Conservation (phyloP, 2,113 vertebrate species). For the Poeciliopsis prolifica region DNA sequence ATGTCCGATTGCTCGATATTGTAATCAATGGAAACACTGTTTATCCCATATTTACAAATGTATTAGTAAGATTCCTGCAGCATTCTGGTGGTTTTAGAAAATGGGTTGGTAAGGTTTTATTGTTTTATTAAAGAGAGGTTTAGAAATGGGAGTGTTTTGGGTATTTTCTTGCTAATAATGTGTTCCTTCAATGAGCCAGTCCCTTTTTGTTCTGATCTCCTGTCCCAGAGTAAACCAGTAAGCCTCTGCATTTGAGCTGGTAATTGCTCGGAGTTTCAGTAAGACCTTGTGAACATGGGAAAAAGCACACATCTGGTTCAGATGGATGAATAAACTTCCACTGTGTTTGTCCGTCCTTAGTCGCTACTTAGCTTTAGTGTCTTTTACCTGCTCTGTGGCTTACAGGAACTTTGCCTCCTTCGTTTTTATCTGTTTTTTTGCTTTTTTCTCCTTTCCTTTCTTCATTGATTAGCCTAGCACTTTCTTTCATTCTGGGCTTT, state of each 20-base stretch:
- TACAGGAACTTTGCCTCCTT: neutral
- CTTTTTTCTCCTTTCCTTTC: neutral
- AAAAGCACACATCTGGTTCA: neutral
- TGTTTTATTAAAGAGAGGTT: no score
- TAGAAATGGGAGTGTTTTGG: no score
- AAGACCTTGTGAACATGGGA: no score
- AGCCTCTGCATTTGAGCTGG: neutral
- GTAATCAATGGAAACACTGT: no score
- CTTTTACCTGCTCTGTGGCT: neutral
- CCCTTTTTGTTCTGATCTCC: neutral
- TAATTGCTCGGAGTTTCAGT: neutral
- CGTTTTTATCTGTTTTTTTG: neutral
- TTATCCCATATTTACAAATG: no score
- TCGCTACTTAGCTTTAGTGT: neutral
- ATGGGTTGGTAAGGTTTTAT: no score
- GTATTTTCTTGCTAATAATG: no score
- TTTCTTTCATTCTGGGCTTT: constrained; percentile 44
- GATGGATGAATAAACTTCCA: neutral
- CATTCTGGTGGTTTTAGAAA: no score
- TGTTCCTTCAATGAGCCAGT: neutral
- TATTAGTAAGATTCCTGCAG: no score
- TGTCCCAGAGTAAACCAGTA: neutral
- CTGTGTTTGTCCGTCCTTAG: constrained; percentile 5
- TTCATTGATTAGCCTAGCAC: constrained; percentile 57
- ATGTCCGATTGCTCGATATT: no score